Conservation (phyloP, 2,888 invertebrate species). For the Sicus ferrugineus region DNA sequence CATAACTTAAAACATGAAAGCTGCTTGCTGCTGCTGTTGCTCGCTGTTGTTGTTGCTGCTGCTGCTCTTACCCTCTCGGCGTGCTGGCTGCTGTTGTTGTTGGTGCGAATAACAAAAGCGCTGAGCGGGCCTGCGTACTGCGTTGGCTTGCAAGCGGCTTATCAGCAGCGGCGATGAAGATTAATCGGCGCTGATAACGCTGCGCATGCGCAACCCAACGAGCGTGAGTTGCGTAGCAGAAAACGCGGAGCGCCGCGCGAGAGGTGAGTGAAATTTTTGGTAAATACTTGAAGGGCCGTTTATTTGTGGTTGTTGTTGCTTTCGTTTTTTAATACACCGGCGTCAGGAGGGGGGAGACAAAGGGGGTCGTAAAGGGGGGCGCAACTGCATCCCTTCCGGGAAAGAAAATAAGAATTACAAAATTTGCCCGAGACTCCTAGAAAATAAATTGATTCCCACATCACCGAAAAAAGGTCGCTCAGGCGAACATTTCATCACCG, state of each 20-base stretch:
- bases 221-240: conserved; percentile 22
- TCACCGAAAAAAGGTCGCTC: too few relatives aligned
- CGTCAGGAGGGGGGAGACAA: too few relatives aligned
- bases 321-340: too few relatives aligned
- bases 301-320: conserved; percentile 3
- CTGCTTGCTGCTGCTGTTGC: conserved; percentile 33
- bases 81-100: not conserved
- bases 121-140: not conserved
- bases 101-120: not conserved
- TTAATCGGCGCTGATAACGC: conserved; percentile 58
- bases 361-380: too few relatives aligned
- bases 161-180: conserved; percentile 58
- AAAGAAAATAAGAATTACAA: too few relatives aligned
- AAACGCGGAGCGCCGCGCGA: conserved; percentile 10
- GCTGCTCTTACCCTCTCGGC: conserved; percentile 13
- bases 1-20: conserved; percentile 59
- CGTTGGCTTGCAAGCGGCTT: conserved; percentile 38
- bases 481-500: too few relatives aligned
- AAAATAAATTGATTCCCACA: too few relatives aligned
- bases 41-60: conserved; percentile 16
- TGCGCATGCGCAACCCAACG: conserved; percentile 44
- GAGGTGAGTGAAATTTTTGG: conserved; percentile 18
- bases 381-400: too few relatives aligned
- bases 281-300: conserved; percentile 15
- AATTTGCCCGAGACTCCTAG: too few relatives aligned